Conservation (phyloP, 2,113 vertebrate genomes). For the Poeciliopsis retropinna region DNA sequence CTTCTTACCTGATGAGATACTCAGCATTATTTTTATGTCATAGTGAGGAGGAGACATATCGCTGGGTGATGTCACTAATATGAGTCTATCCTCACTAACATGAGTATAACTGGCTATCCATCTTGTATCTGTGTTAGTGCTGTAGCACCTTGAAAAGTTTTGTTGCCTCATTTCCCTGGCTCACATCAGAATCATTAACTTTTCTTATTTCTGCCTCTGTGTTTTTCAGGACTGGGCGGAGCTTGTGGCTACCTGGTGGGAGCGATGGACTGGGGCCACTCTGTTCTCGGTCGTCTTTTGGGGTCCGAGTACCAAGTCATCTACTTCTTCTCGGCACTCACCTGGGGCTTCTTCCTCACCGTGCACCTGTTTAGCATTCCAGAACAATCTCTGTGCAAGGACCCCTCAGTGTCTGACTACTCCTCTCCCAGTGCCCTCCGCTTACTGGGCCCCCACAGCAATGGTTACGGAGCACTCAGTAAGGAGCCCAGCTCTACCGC, state of each 20-base stretch:
- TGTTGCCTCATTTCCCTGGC: neutral
- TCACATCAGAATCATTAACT: neutral
- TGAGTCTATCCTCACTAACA: neutral
- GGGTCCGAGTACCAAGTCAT: slow-evolving; percentile 96
- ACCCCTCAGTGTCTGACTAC: neutral
- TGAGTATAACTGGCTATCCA: neutral
- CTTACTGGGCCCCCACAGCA: slow-evolving; percentile 64
- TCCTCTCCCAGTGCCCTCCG: slow-evolving; percentile 44
- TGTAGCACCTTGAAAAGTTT: neutral
- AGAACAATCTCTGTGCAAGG: slow-evolving; percentile 82
- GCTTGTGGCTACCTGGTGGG: slow-evolving; percentile 92
- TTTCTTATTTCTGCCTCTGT: slow-evolving; percentile 12
- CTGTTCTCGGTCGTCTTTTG: slow-evolving; percentile 83
- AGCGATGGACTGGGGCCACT: slow-evolving; percentile 92
- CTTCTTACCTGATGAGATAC: neutral
- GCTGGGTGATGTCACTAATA: neutral
- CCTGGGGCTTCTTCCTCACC: slow-evolving; percentile 84
- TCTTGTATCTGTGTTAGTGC: neutral
- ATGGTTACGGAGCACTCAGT: slow-evolving; percentile 80
- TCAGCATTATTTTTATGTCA: neutral
- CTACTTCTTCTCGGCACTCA: slow-evolving; percentile 88
- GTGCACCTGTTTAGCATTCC: slow-evolving; percentile 93
- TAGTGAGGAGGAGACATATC: neutral
- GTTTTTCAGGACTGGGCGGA: slow-evolving; percentile 88
- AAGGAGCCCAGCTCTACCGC: slow-evolving; percentile 61